Evolutionary conservation across 2,888 invertebrate genomes (phyloP).

Genomic region (Hirtodrosophila trivittata): DNA sequence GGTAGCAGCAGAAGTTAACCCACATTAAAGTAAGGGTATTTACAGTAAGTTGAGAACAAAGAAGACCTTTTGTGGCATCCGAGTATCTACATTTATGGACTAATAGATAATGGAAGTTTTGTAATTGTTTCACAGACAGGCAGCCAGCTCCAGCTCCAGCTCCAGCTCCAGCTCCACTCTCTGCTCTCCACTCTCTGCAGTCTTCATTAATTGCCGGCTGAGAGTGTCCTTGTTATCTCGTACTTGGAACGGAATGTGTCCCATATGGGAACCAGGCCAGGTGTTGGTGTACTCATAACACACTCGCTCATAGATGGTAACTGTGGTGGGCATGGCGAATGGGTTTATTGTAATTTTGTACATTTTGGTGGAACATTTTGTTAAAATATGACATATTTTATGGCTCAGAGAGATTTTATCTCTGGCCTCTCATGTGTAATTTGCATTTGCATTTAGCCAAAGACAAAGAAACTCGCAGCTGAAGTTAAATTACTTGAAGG

Average conservation of each 20-base stretch:
- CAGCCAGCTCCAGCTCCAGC: neutral
- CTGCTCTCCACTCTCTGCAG: too few relatives aligned
- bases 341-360: conserved; percentile 80
- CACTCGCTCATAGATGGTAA: neutral
- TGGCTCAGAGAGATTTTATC: conserved; percentile 79
- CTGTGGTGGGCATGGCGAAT: conserved; percentile 70
- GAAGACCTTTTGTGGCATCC: conserved; percentile 18
- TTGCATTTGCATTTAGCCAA: conserved; percentile 63
- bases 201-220: conserved; percentile 62
- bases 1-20: neutral
- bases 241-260: conserved; percentile 38
- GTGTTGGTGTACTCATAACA: neutral
- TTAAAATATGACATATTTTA: conserved; percentile 83
- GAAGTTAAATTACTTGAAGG: conserved; percentile 18
- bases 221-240: conserved; percentile 54
- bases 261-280: conserved; percentile 66
- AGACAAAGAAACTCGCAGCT: conserved; percentile 34
- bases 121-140: conserved; percentile 63
- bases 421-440: conserved; percentile 60
- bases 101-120: conserved; percentile 73
- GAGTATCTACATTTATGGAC: conserved; percentile 68
- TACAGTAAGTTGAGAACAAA: conserved; percentile 13
- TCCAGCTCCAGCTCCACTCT: too few relatives aligned
- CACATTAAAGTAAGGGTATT: conserved; percentile 2
- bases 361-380: conserved; percentile 63